Evolutionary conservation across 2,113 vertebrate species (phyloP).

Genomic region (Triplophysa dalaica): DNA sequence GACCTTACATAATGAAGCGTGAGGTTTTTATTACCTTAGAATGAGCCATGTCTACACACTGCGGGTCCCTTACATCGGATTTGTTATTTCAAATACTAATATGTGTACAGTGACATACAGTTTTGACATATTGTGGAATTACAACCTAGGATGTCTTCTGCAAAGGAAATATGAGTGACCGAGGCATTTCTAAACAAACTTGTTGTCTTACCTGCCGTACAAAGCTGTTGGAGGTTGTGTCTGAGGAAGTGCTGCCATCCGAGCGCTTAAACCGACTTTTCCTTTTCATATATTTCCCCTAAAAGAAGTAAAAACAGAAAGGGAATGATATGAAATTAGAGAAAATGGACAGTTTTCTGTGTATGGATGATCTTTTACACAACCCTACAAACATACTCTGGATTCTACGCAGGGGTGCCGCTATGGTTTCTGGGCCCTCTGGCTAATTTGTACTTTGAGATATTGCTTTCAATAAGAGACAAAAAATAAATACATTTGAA

Average conservation of each 20-base stretch:
- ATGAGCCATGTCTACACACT: too few species aligned
- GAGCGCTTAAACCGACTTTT: slow-evolving; percentile 96
- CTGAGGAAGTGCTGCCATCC: slow-evolving; percentile 93
- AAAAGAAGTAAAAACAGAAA: slow-evolving; percentile 37
- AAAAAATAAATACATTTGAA: too few species aligned
- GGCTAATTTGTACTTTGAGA: too few species aligned
- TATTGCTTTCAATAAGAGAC: too few species aligned
- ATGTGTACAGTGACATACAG: too few species aligned
- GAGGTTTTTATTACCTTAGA: too few species aligned
- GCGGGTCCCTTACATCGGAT: too few species aligned
- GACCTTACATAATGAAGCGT: too few species aligned
- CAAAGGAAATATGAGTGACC: not conserved
- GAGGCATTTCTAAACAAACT: not conserved
- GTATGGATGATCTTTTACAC: slow-evolving; percentile 1
- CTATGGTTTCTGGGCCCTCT: too few species aligned
- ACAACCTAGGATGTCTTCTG: not conserved
- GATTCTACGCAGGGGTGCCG: not conserved
- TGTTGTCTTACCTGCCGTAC: slow-evolving; percentile 85
- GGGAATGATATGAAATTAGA: not conserved
- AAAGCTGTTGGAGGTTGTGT: slow-evolving; percentile 98
- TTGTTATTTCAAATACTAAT: too few species aligned
- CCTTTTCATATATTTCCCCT: slow-evolving; percentile 92
- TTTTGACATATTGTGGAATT: not conserved
- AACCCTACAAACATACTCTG: not conserved
- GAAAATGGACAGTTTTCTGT: not conserved